Base-by-base conservation (phyloP, 1,140 invertebrate species). In the Sesamia nonagrioides region DNA sequence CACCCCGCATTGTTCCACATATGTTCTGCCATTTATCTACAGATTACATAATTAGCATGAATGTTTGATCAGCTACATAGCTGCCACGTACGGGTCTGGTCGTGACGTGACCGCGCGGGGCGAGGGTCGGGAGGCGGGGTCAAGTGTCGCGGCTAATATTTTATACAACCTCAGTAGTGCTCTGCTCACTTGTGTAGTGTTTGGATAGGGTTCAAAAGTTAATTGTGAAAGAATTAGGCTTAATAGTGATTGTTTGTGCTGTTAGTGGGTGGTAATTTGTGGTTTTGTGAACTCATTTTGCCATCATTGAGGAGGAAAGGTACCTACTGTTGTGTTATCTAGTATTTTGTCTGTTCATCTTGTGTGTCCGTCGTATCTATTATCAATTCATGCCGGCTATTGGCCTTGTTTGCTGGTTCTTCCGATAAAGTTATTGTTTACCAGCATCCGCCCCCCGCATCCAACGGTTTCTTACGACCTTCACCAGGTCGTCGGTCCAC, bases 31-130 rank as follows among this genome's bases (percentile, higher is more conserved):
- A 37, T 37, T 37, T 37, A 37, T 37, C n/a, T n/a, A n/a, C n/a
- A n/a, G n/a, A n/a, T n/a, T 48, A 48, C 60, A 63, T n/a, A 42
- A 63, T 63, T 63, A 63, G 18, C 37, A 18, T 63, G 60, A 42
- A 40, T 61, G 60, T 42, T 63, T 63, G 60, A 18, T 40, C 37
- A 63, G 42, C 35, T 4, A 17, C 60, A 18, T 63, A 40, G 58
- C 58, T 5, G 17, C 60, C 37, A n/a, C 60, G 17, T n/a, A n/a
- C n/a, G n/a, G n/a, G 37, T 8, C n/a, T 17, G 13, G 11, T 18
- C 11, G 37, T 63, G 60, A 63, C 60, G 60, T 63, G 13, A 40
- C 2, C 0, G 8, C 7, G 8, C 6, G 58, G 17, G 37, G 60
- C 3, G 35, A n/a, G n/a, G 60, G 15, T 7, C n/a, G 37, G 35